Conservation (phyloP, 2,888 invertebrate species). For the Heteropelma amictum region DNA sequence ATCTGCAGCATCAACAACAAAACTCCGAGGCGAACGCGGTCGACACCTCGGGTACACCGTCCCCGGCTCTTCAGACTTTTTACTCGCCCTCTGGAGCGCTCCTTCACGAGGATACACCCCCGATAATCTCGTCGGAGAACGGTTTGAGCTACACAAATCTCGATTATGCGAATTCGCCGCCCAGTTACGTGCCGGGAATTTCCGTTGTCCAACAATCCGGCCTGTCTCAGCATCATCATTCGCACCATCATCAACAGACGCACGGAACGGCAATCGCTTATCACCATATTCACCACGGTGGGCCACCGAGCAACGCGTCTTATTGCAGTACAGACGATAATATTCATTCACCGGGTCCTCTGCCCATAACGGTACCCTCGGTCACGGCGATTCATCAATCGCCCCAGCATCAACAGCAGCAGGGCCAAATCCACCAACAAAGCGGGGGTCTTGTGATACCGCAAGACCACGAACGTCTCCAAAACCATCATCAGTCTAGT, state of each 20-base stretch:
- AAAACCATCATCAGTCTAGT: conserved; percentile 72
- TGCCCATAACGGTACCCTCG: conserved; percentile 40
- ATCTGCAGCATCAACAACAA: conserved; percentile 51
- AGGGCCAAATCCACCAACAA: conserved; percentile 44
- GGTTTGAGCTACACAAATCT: conserved; percentile 94
- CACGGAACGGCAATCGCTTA: conserved; percentile 81
- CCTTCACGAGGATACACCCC: conserved; percentile 78
- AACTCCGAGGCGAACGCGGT: conserved; percentile 54
- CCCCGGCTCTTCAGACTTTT: conserved; percentile 69
- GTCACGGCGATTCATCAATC: conserved; percentile 65
- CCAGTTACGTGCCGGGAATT: conserved; percentile 55
- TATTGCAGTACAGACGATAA: conserved; percentile 65
- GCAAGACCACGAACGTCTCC: conserved; percentile 68
- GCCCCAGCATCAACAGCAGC: conserved; percentile 58
- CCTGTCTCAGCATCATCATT: conserved; percentile 77
- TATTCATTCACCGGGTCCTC: conserved; percentile 41
- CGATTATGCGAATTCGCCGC: conserved; percentile 83
- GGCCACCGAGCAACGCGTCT: conserved; percentile 49
- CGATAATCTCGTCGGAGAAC: conserved; percentile 90
- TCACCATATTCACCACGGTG: conserved; percentile 65
- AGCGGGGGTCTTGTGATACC: conserved; percentile 26
- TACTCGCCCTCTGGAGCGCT: conserved; percentile 74
- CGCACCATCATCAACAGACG: conserved; percentile 72
- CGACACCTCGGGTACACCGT: conserved; percentile 62
- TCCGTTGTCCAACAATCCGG: conserved; percentile 73